A percentile compares a stretch with the other conserved stretches of the same genome.
Evolutionary conservation across 2,888 invertebrate species (phyloP).

Genomic region (Drosophila flavopinicola): DNA sequence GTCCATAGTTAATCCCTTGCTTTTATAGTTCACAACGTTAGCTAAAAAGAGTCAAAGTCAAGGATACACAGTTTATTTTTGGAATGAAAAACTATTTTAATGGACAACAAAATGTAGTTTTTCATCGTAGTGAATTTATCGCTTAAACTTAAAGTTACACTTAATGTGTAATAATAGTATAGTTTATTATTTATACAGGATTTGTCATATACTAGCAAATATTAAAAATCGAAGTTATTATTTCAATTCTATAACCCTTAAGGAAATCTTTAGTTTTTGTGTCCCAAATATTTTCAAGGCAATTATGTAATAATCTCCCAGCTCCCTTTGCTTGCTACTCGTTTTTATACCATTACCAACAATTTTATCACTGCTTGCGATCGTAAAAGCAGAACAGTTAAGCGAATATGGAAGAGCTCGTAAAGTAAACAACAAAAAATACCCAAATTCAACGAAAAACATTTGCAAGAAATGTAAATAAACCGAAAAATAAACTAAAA

Average conservation of each 20-base stretch:
- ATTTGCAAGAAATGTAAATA: constrained; percentile 29
- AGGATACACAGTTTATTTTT: neutral
- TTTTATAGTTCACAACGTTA: neutral
- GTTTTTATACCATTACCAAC: constrained; percentile 19
- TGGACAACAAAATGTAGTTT: too few relatives aligned
- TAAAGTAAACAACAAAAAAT: constrained; percentile 16
- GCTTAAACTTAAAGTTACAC: too few relatives aligned
- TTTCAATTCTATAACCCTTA: too few relatives aligned
- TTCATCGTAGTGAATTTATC: too few relatives aligned
- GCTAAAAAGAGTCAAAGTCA: constrained; percentile 1
- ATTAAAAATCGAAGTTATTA: too few relatives aligned
- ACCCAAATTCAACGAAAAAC: constrained; percentile 16
- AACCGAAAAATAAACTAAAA: constrained; percentile 11
- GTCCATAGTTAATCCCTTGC: constrained; percentile 9
- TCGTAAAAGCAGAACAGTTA: constrained; percentile 28
- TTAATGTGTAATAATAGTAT: too few relatives aligned
- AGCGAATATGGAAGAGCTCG: constrained; percentile 18
- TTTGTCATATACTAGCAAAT: too few relatives aligned
- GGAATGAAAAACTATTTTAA: too few relatives aligned
- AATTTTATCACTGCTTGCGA: constrained; percentile 27
- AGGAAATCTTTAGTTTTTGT: too few relatives aligned
- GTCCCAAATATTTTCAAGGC: neutral
- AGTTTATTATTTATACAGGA: too few relatives aligned
- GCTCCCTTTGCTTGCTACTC: neutral
- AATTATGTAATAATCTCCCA: neutral